Conservation (phyloP, 2,888 invertebrate species). For the Drosophila austrosaltans region DNA sequence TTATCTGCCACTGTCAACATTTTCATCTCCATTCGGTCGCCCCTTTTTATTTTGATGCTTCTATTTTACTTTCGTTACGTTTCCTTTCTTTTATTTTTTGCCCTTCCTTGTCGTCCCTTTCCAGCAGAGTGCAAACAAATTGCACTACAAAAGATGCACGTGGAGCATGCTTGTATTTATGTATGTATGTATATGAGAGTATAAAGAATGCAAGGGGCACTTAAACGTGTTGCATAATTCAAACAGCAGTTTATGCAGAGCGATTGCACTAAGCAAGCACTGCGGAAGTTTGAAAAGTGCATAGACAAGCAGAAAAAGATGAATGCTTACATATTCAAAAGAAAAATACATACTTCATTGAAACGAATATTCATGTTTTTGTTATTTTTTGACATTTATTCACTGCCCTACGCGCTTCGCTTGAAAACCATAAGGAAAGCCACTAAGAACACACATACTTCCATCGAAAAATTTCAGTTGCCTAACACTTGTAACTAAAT, state of each 20-base stretch:
- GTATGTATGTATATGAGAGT: conserved; percentile 18
- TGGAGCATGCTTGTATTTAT: conserved; percentile 6
- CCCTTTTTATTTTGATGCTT: background rate
- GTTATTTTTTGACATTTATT: conserved; percentile 25
- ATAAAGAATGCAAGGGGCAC: conserved; percentile 58
- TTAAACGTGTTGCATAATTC: conserved; percentile 75
- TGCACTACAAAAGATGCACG: conserved; percentile 36
- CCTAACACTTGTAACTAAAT: conserved; percentile 53
- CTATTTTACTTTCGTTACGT: too few relatives aligned
- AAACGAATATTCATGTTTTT: conserved; percentile 1
- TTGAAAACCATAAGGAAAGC: conserved; percentile 34
- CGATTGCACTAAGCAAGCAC: conserved; percentile 55
- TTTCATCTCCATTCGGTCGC: conserved; percentile 31
- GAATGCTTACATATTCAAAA: conserved; percentile 54
- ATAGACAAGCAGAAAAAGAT: conserved; percentile 39
- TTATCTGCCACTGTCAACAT: conserved; percentile 51
- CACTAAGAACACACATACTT: conserved; percentile 6
- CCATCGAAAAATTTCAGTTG: conserved; percentile 27
- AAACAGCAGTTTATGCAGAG: conserved; percentile 65
- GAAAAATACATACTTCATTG: conserved; percentile 5
- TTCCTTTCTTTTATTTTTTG: background rate
- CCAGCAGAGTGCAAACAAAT: conserved; percentile 33
- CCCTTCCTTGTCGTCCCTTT: background rate
- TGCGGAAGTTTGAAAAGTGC: conserved; percentile 62
- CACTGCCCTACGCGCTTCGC: conserved; percentile 38